These are phyloP conservation scores for Catharus bicknelli DNA, from an alignment of 2,113 vertebrate genomes.

Conservation along the genomic window DNA sequence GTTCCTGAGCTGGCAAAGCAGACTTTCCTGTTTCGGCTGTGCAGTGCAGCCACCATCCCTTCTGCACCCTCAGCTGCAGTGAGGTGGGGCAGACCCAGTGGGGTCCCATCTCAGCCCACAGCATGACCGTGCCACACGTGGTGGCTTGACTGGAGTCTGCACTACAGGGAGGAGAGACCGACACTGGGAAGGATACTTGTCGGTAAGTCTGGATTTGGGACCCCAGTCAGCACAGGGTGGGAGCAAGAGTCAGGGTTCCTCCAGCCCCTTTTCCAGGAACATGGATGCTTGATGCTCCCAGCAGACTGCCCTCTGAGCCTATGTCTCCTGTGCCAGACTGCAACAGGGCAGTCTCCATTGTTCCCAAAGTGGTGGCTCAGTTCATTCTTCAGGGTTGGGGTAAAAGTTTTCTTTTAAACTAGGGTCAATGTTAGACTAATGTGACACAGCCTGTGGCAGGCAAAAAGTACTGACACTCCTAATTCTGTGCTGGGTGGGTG, in stretches of 20 bases:
- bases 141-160: neutral
- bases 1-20: constrained; percentile 47
- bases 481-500: neutral
- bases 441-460: neutral
- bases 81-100: rapidly evolving
- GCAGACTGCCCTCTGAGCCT: neutral
- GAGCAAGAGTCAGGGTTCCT: neutral
- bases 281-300: rapidly evolving
- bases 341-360: neutral
- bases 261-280: neutral
- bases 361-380: neutral
- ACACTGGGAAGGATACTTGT: neutral
- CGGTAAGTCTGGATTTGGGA: neutral
- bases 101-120: neutral
- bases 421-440: neutral
- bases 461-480: neutral
- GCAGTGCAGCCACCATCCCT: neutral
- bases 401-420: neutral
- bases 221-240: neutral
- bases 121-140: rapidly evolving
- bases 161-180: neutral
- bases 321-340: rapidly evolving
- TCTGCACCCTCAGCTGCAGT: neutral
- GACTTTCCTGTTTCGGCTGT: constrained; percentile 37
- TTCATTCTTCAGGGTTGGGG: neutral